Evolutionary conservation across 2,113 vertebrate species (phyloP), one percentile per base, ranked within the genome.

Genomic region (Burhinus oedicnemus): DNA sequence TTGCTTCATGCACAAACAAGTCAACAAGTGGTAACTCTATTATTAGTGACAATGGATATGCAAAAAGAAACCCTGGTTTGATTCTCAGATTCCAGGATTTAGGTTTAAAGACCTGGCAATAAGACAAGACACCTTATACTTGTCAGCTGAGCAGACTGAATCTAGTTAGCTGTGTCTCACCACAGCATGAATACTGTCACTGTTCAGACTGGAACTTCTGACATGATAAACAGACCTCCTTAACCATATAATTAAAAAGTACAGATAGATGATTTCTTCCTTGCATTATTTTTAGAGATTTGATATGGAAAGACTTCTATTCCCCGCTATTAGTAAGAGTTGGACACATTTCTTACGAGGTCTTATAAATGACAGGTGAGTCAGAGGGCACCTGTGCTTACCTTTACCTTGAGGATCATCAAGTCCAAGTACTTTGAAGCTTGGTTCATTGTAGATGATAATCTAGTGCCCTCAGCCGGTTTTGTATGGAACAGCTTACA

Each of bases 391-490:
- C 32, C 47, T 68, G 34, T 12, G 8, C 21, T 64, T 44, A 49
- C 0, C 0, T 51, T 25, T 45, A 57, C 13, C 9, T 69, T 51
- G 51, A 47, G 58, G 20, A 83, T 30, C 38, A 69, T 11, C 21
- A 45, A 32, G 16, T 44, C 11, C 32, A 51, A 87, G 25, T 27
- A 49, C 5, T 6, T 79, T 52, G 32, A 76, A 64, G 21, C 51
- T 87, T 78, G 25, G 26, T 75, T 27, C 18, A 32, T 30, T 78
- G 26, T 51, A 82, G 55, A 22, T 62, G 44, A 87, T 89, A 78
- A 65, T 71, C 82, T 90, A 57, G 92, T 81, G 97, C 96, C 96
- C 96, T 94, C 97, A 94, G n/a, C 45, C 0, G 93, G 71, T 87
- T 94, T 84, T 74, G 15, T 29, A 11, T 44, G 94, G 92, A 94